Evolutionary conservation across 2,113 vertebrate genomes (phyloP).

Genomic region (Stictonetta naevosa): DNA sequence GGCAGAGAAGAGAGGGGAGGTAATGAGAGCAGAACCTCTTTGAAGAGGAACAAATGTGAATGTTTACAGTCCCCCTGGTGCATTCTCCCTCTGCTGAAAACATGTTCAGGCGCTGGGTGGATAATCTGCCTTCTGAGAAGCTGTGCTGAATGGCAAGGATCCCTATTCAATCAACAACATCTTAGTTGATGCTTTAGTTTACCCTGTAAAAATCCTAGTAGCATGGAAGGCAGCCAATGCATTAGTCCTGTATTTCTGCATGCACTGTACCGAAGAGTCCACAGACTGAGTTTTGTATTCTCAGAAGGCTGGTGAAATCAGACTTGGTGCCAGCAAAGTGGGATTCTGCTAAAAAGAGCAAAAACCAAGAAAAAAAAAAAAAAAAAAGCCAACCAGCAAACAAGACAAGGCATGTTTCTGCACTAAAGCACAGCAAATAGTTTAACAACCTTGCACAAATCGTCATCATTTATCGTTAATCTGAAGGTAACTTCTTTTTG

Average conservation of each 20-base stretch:
- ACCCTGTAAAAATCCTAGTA: neutral
- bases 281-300: neutral
- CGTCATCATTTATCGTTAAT: neutral
- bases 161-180: neutral
- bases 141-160: constrained; percentile 1
- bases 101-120: constrained; percentile 8
- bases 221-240: neutral
- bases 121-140: constrained; percentile 46
- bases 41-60: constrained; percentile 65
- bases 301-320: neutral
- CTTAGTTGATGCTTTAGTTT: neutral
- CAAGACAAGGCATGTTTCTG: neutral
- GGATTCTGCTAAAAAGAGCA: neutral
- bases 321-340: neutral
- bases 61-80: constrained; percentile 42
- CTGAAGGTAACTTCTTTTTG: neutral
- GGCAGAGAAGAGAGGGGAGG: neutral
- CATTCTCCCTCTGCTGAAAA: constrained; percentile 23
- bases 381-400: neutral
- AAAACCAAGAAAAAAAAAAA: neutral
- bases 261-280: neutral
- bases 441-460: neutral
- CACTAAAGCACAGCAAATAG: neutral
- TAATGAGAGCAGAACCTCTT: constrained; percentile 55
- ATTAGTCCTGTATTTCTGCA: neutral